Evolutionary conservation across 2,113 vertebrate species (phyloP).

Genomic region (Brachyistius frenatus): DNA sequence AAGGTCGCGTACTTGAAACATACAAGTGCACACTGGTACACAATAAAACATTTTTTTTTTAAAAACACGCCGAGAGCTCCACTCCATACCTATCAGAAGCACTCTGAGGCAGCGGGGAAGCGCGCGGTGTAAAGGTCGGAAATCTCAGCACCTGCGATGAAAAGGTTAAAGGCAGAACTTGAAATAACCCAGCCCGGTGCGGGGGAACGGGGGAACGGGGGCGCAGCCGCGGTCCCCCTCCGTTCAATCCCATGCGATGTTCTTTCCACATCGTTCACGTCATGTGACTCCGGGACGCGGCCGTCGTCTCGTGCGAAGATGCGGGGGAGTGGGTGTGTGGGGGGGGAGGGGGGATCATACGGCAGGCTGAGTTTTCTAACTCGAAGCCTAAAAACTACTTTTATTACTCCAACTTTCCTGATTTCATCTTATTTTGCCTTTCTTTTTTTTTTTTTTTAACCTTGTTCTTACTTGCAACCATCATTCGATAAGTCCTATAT

Average conservation of each 20-base stretch:
- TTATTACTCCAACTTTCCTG: no score
- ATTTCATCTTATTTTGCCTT: no score
- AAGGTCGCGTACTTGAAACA: background rate
- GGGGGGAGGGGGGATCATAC: no score
- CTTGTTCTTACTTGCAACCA: no score
- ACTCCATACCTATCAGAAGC: conserved; percentile 72
- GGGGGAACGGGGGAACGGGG: background rate
- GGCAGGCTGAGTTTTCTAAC: no score
- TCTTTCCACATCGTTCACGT: background rate
- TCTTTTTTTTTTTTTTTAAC: no score
- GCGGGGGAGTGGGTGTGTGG: no score
- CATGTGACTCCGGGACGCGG: background rate
- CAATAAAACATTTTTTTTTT: conserved; percentile 18
- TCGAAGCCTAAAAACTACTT: no score
- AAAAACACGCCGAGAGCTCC: conserved; percentile 44
- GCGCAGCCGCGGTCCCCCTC: conserved; percentile 13
- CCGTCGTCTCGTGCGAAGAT: no score
- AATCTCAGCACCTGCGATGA: conserved; percentile 73
- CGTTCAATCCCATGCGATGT: conserved; percentile 35
- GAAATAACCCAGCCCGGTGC: conserved; percentile 65
- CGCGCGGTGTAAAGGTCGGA: conserved; percentile 71
- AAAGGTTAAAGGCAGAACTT: conserved; percentile 80
- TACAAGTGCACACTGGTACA: conserved; percentile 32
- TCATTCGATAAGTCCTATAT: no score
- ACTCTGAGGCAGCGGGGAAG: conserved; percentile 72